phyloP scores from a whole-genome alignment of 2,888 invertebrate species.

The Adelognathus sp. region DNA sequence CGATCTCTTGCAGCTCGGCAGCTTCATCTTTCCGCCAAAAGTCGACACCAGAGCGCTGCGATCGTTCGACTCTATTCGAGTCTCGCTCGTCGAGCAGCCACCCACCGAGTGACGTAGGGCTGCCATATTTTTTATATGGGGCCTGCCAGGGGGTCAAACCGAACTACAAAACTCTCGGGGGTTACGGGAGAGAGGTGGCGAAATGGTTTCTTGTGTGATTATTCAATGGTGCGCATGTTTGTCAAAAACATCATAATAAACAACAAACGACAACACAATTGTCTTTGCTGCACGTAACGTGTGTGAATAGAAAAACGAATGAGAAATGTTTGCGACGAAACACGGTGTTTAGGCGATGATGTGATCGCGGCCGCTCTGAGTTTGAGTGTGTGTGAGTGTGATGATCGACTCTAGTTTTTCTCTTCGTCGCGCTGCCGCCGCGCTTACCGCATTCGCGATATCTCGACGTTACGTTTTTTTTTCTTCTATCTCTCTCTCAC shows the following conservation, averaged over 20 bases:
- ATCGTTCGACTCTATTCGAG: constrained; percentile 56
- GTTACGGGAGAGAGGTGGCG: constrained; percentile 74
- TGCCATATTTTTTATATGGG: constrained; percentile 75
- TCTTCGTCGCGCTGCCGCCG: background rate
- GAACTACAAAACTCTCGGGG: constrained; percentile 71
- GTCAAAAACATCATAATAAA: background rate
- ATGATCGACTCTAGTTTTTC: constrained; percentile 13
- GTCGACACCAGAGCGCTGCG: constrained; percentile 34
- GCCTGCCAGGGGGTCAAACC: constrained; percentile 76
- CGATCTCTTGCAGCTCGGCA: background rate
- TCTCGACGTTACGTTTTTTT: constrained; percentile 27
- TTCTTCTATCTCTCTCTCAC: constrained; percentile 50
- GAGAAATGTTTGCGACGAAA: too few species aligned
- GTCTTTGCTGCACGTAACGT: too few species aligned
- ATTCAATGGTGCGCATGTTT: constrained; percentile 72
- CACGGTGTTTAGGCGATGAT: too few species aligned
- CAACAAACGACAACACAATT: background rate
- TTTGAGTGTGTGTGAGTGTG: too few species aligned
- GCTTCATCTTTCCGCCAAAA: constrained; percentile 31
- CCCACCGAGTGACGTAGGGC: constrained; percentile 69
- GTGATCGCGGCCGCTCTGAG: too few species aligned
- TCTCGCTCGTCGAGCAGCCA: too few species aligned
- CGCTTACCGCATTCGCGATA: constrained; percentile 16
- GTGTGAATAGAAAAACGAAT: too few species aligned
- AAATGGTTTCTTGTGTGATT: constrained; percentile 74